Evolutionary conservation across 1,140 invertebrate species (phyloP).

Genomic region (Coptotermes formosanus): DNA sequence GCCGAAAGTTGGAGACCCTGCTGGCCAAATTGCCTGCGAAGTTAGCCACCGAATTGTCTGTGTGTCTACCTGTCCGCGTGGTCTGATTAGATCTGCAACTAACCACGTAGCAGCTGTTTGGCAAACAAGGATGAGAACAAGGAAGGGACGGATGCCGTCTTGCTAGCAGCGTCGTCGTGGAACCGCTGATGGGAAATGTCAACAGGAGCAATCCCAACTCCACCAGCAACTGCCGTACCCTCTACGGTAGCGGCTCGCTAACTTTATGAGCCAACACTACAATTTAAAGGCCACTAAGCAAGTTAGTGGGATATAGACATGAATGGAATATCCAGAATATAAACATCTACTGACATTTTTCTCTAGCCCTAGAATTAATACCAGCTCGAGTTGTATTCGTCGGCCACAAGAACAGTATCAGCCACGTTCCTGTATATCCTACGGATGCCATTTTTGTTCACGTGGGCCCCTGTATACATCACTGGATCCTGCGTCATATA

Average conservation of each 20-base stretch:
- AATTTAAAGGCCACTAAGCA: background rate
- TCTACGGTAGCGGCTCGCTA: background rate
- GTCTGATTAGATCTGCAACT: background rate
- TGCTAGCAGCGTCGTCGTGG: background rate
- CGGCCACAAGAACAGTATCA: no score
- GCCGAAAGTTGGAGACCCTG: background rate
- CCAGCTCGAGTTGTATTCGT: no score
- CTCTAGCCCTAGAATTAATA: no score
- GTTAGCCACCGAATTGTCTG: background rate
- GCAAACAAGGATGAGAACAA: background rate
- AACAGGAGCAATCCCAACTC: background rate
- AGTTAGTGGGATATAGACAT: no score
- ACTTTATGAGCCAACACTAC: background rate
- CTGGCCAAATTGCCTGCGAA: background rate
- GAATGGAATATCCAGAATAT: no score
- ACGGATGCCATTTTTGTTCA: no score
- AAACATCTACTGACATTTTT: no score
- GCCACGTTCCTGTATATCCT: no score
- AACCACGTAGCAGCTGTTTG: background rate
- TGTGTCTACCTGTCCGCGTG: background rate
- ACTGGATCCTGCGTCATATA: no score
- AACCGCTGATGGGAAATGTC: slow-evolving; percentile 6
- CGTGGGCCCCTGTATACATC: no score
- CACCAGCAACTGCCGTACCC: no score
- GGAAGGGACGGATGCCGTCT: background rate